These are phyloP conservation scores for Boleophthalmus pectinirostris DNA, from an alignment of 2,113 vertebrate species.

Conservation along the genomic window DNA sequence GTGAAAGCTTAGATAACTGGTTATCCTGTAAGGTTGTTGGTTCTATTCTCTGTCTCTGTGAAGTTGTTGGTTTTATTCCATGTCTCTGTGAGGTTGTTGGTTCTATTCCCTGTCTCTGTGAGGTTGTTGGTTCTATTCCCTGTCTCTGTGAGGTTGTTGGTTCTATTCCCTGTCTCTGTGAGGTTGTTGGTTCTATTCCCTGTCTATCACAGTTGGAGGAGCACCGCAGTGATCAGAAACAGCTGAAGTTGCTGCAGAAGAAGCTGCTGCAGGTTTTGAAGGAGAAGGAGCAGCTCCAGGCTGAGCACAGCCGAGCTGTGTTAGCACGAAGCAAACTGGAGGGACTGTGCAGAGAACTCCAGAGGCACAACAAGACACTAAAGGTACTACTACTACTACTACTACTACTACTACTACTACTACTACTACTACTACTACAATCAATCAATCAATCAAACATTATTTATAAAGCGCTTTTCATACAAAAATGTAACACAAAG, in stretches of 20 bases:
- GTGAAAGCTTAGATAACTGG: too few relatives aligned
- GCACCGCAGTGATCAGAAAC: slow-evolving; percentile 90
- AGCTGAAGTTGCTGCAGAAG: slow-evolving; percentile 91
- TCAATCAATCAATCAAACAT: too few relatives aligned
- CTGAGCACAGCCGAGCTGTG: slow-evolving; percentile 92
- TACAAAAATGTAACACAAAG: too few relatives aligned
- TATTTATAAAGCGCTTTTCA: too few relatives aligned
- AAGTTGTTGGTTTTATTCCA: too few relatives aligned
- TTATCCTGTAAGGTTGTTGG: too few relatives aligned
- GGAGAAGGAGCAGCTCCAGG: slow-evolving; percentile 95
- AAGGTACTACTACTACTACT: slow-evolving; percentile 79
- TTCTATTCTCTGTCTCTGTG: too few relatives aligned
- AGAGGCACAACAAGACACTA: slow-evolving; percentile 97
- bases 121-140: too few relatives aligned
- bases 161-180: neutral
- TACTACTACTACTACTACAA: too few relatives aligned
- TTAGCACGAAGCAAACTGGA: slow-evolving; percentile 96
- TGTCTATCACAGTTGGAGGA: slow-evolving; percentile 84
- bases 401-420: slow-evolving; percentile 39
- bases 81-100: too few relatives aligned
- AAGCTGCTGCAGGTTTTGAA: slow-evolving; percentile 88
- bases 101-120: too few relatives aligned
- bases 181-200: too few relatives aligned
- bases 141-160: neutral
- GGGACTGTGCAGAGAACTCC: slow-evolving; percentile 93